phyloP scores from a whole-genome alignment of 2,888 invertebrate genomes.

The Eilema griseolum region DNA sequence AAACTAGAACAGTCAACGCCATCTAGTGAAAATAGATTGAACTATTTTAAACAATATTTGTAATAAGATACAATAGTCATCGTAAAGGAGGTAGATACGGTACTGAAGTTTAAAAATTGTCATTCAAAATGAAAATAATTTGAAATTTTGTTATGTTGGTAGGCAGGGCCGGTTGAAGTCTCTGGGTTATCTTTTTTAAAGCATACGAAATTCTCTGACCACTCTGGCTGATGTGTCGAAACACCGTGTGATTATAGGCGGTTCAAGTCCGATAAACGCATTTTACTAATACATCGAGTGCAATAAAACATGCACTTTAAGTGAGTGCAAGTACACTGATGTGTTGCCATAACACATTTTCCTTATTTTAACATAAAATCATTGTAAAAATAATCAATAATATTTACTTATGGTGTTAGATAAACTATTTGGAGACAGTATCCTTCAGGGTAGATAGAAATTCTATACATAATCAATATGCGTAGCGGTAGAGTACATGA shows the following conservation, averaged over 20 bases:
- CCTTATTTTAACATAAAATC: neutral
- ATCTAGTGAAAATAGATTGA: neutral
- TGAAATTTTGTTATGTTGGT: too few species aligned
- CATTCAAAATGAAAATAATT: too few species aligned
- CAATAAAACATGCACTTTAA: too few species aligned
- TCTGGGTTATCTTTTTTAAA: too few species aligned
- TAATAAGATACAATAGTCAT: neutral
- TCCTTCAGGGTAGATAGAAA: neutral
- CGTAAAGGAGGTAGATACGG: too few species aligned
- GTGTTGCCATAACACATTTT: neutral
- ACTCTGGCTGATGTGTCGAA: too few species aligned
- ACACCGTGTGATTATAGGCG: too few species aligned
- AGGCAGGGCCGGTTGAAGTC: too few species aligned
- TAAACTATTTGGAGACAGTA: neutral
- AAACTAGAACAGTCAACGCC: neutral
- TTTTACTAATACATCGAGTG: too few species aligned
- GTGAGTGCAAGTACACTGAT: neutral
- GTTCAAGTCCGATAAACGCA: too few species aligned
- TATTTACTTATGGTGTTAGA: neutral
- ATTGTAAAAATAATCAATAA: neutral
- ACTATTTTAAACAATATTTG: neutral
- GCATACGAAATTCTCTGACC: too few species aligned
- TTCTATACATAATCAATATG: neutral
- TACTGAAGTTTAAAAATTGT: too few species aligned
- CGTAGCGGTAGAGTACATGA: neutral